A percentile compares a stretch with the other conserved stretches of the same genome.
Evolutionary conservation across 2,888 invertebrate species (phyloP).

Genomic region (Ectobius pallidus): DNA sequence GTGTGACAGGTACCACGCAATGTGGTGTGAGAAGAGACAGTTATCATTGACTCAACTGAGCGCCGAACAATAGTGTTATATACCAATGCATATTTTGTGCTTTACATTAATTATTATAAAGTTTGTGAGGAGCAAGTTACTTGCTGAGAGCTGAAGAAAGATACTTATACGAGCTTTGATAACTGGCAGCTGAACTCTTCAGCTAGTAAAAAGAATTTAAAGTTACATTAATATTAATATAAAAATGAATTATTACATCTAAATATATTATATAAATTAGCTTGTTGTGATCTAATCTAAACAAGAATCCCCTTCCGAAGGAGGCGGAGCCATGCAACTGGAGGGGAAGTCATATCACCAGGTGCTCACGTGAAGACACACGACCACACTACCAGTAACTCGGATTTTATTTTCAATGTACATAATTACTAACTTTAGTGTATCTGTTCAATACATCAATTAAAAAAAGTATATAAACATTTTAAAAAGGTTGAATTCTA

Average conservation of each 20-base stretch:
- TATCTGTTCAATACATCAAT: background rate
- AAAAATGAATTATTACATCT: conserved; percentile 32
- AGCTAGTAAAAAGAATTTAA: conserved; percentile 30
- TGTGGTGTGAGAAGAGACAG: too few relatives aligned
- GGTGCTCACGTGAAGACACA: conserved; percentile 41
- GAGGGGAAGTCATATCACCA: conserved; percentile 40
- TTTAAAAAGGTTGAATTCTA: conserved; percentile 1
- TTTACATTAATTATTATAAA: too few relatives aligned
- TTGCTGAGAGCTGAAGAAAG: background rate
- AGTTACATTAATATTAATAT: conserved; percentile 22
- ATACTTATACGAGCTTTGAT: background rate
- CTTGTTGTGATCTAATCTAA: conserved; percentile 38
- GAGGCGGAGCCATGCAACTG: conserved; percentile 41
- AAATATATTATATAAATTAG: conserved; percentile 33
- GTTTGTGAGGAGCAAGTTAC: background rate
- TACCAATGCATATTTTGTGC: too few relatives aligned
- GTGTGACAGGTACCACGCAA: too few relatives aligned
- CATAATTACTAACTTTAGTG: background rate
- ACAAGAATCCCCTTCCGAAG: conserved; percentile 39
- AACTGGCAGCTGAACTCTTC: background rate
- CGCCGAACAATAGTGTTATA: too few relatives aligned
- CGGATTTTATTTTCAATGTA: background rate
- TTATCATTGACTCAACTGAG: too few relatives aligned
- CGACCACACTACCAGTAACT: conserved; percentile 36
- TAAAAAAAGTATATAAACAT: too few relatives aligned